These are phyloP conservation scores for Apis dorsata DNA, from an alignment of 1,140 invertebrate genomes.

Conservation along the genomic window DNA sequence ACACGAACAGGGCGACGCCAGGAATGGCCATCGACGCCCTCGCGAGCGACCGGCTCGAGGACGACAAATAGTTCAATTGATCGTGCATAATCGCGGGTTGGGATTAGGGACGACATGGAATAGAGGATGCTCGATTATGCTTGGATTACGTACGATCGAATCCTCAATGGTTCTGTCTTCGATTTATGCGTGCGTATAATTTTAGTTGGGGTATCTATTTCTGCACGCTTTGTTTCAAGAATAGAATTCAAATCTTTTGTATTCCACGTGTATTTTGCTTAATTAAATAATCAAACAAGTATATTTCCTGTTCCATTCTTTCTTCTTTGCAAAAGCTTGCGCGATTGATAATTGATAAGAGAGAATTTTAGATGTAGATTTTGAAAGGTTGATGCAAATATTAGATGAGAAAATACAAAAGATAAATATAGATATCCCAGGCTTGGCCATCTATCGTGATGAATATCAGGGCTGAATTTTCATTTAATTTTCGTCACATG, in stretches of 20 bases:
- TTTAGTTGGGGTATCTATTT: no score
- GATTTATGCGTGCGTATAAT: not conserved
- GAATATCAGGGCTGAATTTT: not conserved
- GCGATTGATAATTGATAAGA: no score
- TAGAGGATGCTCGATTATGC: not conserved
- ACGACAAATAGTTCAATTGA: constrained; percentile 36
- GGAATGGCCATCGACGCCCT: constrained; percentile 6
- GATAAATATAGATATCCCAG: not conserved
- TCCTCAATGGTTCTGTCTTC: not conserved
- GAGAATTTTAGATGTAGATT: no score
- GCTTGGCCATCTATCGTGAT: not conserved
- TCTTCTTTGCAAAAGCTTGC: no score
- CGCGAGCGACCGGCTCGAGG: not conserved
- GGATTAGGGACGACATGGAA: constrained; percentile 26
- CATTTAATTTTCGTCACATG: not conserved
- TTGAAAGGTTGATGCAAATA: no score
- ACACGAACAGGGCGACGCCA: not conserved
- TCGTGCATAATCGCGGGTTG: not conserved
- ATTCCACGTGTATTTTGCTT: no score
- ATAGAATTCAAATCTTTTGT: no score
- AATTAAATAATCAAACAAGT: no score
- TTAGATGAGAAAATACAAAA: no score
- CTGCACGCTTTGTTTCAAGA: no score
- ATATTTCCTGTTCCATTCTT: no score
- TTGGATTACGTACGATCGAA: not conserved